A percentile compares a stretch with the other conserved stretches of the same genome.
Conservation (phyloP, 2,797 vertebrate species). For the Decapterus maruadsi region DNA sequence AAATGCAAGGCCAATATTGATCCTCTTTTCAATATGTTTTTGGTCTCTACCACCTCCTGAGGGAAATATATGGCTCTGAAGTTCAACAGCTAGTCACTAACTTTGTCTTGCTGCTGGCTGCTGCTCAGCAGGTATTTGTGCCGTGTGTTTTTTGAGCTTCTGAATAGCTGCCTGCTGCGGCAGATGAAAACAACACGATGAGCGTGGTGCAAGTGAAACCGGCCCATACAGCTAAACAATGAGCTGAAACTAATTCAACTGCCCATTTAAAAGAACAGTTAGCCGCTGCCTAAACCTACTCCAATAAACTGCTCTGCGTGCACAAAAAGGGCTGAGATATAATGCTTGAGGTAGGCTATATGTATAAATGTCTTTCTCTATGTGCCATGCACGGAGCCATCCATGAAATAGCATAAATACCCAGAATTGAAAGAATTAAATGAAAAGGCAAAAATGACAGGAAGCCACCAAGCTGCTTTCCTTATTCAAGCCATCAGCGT, state of each 20-base stretch:
- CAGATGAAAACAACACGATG: slow-evolving; percentile 3
- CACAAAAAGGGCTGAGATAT: not conserved
- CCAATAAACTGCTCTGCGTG: not conserved
- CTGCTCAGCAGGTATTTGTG: slow-evolving; percentile 1
- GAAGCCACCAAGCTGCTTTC: not conserved
- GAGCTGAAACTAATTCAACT: slow-evolving; percentile 16
- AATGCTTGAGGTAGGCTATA: not conserved
- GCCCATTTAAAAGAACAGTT: not conserved
- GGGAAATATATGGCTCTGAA: slow-evolving; percentile 10
- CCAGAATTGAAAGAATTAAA: not conserved
- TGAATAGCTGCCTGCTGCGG: not conserved
- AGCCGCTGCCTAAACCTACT: not conserved
- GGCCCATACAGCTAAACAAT: not conserved
- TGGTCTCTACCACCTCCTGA: not conserved
- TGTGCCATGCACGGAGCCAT: no score
- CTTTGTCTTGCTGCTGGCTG: slow-evolving; percentile 6
- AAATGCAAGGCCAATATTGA: slow-evolving; percentile 5
- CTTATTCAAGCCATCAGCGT: slow-evolving; percentile 3
- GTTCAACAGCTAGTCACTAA: slow-evolving; percentile 3
- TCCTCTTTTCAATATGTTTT: slow-evolving; percentile 14
- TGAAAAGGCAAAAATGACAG: slow-evolving; percentile 4
- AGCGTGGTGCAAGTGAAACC: slow-evolving; percentile 1
- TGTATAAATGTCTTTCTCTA: no score
- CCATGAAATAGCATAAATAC: no score
- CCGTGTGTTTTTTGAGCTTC: slow-evolving; percentile 4